Base-by-base conservation (phyloP, 2,888 invertebrate genomes). In the Theodoxus fluviatilis region DNA sequence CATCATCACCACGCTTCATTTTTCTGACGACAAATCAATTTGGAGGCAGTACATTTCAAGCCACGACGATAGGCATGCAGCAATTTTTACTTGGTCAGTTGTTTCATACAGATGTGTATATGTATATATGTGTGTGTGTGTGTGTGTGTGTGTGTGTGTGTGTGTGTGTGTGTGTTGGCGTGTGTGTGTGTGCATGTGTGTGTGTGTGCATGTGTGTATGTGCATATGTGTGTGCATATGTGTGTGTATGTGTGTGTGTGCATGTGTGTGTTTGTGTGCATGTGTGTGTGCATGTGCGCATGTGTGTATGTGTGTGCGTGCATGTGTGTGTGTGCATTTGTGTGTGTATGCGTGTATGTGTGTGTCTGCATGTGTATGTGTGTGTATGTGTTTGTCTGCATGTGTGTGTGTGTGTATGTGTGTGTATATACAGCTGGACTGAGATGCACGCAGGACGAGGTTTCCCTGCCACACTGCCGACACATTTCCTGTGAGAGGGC, bases 171-270 rank as follows among this genome's bases (percentile, higher is more conserved):
- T 38, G 28, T 25, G n/a, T n/a, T 9, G n/a, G 64, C 40, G 25
- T 64, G 18, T 37, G 31, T 28, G 18, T 40, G 47, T 28, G 31
- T 65, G 31, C 31, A n/a, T 43, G 28, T 65, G 12, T 43, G 15
- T 47, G n/a, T 65, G 28, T 64, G 40, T 68, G 40, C 61, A 22
- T 61, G 40, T 64, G 64, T 64, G 64, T 64, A 22, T 64, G 40
- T 64, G 64, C 37, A 40, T 64, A 28, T 64, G 40, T 64, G 28
- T 64, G 64, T 64, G 40, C 37, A 40, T 37, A 40, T 40, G 64
- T 64, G 64, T 64, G 40, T 4, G 28, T 64, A 35, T 40, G 64
- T 1, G 64, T 28, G 38, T 40, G 38, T 64, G 40, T 38, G 64
- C 40, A 35, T n/a, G 28, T 64, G 64, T 40, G 64, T 64, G 64